These are phyloP conservation scores for Phania funesta DNA, from an alignment of 2,888 invertebrate species.

Conservation along the genomic window DNA sequence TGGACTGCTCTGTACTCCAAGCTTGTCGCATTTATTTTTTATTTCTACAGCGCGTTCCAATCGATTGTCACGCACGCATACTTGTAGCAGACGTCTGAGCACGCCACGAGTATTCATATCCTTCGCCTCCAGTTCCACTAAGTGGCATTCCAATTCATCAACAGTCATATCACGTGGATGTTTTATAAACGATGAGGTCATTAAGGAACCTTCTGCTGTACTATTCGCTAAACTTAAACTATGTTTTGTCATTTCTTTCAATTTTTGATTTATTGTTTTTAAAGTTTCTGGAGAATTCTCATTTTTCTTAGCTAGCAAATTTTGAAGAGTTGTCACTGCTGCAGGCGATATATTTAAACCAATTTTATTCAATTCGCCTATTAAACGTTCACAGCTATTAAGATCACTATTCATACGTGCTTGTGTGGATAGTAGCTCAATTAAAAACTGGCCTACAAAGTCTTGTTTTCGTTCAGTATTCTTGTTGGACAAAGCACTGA, in stretches of 20 bases:
- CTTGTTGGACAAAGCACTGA: constrained; percentile 81
- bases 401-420: constrained; percentile 79
- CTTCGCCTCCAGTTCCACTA: constrained; percentile 85
- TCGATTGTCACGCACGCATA: constrained; percentile 83
- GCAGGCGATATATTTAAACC: constrained; percentile 80
- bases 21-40: constrained; percentile 81
- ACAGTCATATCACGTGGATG: constrained; percentile 84
- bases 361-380: constrained; percentile 79
- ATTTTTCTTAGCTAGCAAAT: constrained; percentile 68
- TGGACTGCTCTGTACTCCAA: constrained; percentile 82
- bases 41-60: constrained; percentile 82
- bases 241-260: constrained; percentile 80
- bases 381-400: constrained; percentile 79
- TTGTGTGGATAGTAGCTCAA: constrained; percentile 81
- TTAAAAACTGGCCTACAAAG: constrained; percentile 83
- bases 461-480: constrained; percentile 81
- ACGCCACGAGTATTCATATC: constrained; percentile 85
- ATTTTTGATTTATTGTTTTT: constrained; percentile 71
- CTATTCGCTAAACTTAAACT: constrained; percentile 72
- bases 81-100: constrained; percentile 83
- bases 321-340: constrained; percentile 71
- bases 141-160: constrained; percentile 84
- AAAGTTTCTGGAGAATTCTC: constrained; percentile 38
- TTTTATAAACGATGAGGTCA: constrained; percentile 78
- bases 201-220: constrained; percentile 56